Conservation (phyloP, 2,888 invertebrate species). For the Eristalinus aeneus region DNA sequence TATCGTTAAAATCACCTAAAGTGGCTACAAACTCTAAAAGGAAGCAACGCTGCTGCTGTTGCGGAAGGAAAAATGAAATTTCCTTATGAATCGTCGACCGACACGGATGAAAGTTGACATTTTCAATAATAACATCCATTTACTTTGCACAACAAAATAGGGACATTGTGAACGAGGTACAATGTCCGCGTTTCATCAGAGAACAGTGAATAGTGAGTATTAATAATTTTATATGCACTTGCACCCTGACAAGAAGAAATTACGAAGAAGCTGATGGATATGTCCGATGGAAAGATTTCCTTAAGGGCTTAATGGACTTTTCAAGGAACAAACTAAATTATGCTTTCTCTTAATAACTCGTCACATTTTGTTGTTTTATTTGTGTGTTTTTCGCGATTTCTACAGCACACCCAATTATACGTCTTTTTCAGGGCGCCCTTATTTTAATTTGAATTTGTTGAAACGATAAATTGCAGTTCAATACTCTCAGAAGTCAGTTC, state of each 20-base stretch:
- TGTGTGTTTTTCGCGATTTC: no score
- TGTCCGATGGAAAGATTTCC: background rate
- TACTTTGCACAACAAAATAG: background rate
- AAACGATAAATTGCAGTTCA: no score
- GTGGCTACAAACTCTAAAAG: conserved; percentile 1
- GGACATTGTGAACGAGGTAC: background rate
- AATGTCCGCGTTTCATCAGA: background rate
- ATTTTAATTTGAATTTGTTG: no score
- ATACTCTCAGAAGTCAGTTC: no score
- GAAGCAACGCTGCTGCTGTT: background rate
- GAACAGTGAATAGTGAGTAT: background rate
- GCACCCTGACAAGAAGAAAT: background rate
- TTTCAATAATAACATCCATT: background rate
- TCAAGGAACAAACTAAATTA: conserved; percentile 21
- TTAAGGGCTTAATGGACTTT: conserved; percentile 52
- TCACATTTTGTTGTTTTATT: conserved; percentile 26
- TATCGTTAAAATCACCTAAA: background rate
- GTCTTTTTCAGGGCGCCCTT: no score
- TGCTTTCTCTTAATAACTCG: conserved; percentile 3
- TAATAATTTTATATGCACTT: conserved; percentile 7
- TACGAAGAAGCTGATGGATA: background rate
- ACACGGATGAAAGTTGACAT: background rate
- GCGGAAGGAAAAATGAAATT: background rate
- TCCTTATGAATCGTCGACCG: conserved; percentile 21
- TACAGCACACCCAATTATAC: no score